phyloP scores from a whole-genome alignment of 2,888 invertebrate genomes.

The Andrena flavipes region DNA sequence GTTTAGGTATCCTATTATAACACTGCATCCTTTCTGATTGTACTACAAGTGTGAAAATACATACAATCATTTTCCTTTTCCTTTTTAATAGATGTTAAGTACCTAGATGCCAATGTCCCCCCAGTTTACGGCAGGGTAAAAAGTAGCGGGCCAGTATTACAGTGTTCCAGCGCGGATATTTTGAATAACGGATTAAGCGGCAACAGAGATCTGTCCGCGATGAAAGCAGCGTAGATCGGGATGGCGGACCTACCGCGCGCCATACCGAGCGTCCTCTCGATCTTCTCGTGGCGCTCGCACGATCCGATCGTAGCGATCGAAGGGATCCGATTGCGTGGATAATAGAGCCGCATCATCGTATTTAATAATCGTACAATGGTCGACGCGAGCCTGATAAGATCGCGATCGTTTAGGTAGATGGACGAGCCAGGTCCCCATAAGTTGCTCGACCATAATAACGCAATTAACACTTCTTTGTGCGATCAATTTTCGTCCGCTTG shows the following conservation, averaged over 20 bases:
- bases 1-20: no score
- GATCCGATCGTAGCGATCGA: constrained; percentile 26
- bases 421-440: constrained; percentile 61
- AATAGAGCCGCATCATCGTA: constrained; percentile 84
- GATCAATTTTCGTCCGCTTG: constrained; percentile 67
- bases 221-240: constrained; percentile 45
- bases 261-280: constrained; percentile 56
- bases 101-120: no score
- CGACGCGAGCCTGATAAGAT: constrained; percentile 74
- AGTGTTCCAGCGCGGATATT: constrained; percentile 14
- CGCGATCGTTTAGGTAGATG: constrained; percentile 72
- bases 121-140: no score
- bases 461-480: constrained; percentile 83
- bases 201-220: constrained; percentile 45
- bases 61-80: no score
- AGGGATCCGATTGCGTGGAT: constrained; percentile 64
- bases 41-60: no score
- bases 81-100: no score
- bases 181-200: constrained; percentile 43
- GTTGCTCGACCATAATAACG: constrained; percentile 77
- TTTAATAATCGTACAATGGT: constrained; percentile 84
- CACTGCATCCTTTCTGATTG: no score
- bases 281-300: constrained; percentile 58
- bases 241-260: constrained; percentile 68
- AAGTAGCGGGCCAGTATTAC: background rate